Evolutionary conservation across 2,888 invertebrate species (phyloP).

Genomic region (Callimorpha dominula): DNA sequence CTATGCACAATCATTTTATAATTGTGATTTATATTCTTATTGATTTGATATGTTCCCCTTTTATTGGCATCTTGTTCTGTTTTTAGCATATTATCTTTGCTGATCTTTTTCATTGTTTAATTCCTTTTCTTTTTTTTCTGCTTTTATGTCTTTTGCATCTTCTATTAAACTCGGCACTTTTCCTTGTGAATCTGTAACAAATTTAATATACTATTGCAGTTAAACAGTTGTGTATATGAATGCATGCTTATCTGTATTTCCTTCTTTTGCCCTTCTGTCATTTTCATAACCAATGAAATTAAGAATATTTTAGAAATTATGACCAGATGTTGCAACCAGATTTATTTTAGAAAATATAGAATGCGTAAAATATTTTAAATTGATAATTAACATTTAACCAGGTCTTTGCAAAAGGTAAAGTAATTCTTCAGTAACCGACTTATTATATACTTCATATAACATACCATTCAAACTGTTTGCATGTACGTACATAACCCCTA

Average conservation of each 20-base stretch:
- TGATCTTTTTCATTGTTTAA: not conserved
- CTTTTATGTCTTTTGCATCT: not conserved
- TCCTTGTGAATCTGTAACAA: not conserved
- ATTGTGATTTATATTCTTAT: not conserved
- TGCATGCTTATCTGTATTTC: too few relatives aligned
- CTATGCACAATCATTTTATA: not conserved
- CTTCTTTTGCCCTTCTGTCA: too few relatives aligned
- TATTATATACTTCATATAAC: not conserved
- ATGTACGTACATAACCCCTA: not conserved
- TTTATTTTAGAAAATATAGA: too few relatives aligned
- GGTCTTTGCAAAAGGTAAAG: too few relatives aligned
- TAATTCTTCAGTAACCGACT: too few relatives aligned
- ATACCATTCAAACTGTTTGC: not conserved
- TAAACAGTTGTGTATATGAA: not conserved
- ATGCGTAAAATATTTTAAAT: too few relatives aligned
- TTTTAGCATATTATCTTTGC: not conserved
- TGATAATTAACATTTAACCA: too few relatives aligned
- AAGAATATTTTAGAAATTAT: too few relatives aligned
- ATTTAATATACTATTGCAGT: not conserved
- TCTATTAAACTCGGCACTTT: not conserved
- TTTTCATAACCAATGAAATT: too few relatives aligned
- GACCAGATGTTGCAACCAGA: too few relatives aligned
- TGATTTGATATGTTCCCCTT: too few relatives aligned
- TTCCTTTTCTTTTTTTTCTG: not conserved
- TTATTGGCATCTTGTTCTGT: not conserved